Evolutionary conservation across 1,140 invertebrate genomes (phyloP).

Genomic region (Platyscapa corneri): DNA sequence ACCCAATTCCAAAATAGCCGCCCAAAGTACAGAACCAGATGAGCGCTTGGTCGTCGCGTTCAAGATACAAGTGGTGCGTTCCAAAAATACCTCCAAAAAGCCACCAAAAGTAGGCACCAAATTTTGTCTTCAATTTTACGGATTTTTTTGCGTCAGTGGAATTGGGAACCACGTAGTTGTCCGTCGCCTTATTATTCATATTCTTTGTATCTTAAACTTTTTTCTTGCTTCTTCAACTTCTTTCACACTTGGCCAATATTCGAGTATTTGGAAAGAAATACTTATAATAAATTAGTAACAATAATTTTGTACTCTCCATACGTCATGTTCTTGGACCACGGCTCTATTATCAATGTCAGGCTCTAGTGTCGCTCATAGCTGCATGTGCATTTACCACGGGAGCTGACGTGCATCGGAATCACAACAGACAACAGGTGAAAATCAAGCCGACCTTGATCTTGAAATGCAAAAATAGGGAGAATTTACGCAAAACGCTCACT

Average conservation of each 20-base stretch:
- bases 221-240: not conserved
- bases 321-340: not conserved
- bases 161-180: not conserved
- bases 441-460: not conserved
- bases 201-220: not conserved
- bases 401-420: not conserved
- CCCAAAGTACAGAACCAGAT: constrained; percentile 90
- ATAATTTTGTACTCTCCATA: not conserved
- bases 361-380: not conserved
- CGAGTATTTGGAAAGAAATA: not conserved
- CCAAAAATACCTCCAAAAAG: constrained; percentile 90
- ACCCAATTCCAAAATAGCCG: constrained; percentile 89
- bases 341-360: not conserved
- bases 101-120: constrained; percentile 87
- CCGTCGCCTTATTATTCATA: not conserved
- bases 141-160: not conserved
- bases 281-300: not conserved
- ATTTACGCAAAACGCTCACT: too few species aligned
- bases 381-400: not conserved
- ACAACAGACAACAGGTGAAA: not conserved
- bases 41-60: constrained; percentile 91
- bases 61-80: constrained; percentile 92
- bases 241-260: not conserved
- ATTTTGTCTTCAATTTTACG: constrained; percentile 50
- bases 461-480: not conserved